Percentiles rank a stretch among this genome's conserved stretches.
phyloP scores from a whole-genome alignment of 2,113 vertebrate genomes.

The Eudyptes chrysolophus region DNA sequence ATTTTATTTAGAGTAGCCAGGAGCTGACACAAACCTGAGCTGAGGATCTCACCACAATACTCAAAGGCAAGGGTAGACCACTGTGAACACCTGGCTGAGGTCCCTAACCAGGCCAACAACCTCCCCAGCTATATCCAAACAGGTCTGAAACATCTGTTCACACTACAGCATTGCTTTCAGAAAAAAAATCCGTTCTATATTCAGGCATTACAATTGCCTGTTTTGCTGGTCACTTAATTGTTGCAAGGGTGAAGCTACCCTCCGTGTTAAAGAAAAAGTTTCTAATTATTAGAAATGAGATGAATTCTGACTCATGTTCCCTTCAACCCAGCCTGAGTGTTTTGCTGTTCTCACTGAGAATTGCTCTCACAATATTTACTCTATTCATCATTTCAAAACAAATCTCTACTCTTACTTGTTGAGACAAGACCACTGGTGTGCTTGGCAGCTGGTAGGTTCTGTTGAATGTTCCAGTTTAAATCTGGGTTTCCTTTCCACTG shows the following conservation, averaged over 20 bases:
- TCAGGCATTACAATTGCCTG: neutral
- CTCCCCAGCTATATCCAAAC: neutral
- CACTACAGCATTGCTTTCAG: neutral
- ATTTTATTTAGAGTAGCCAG: neutral
- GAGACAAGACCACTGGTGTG: conserved; percentile 33
- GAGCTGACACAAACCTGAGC: neutral
- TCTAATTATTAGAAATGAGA: neutral
- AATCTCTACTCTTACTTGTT: conserved; percentile 14
- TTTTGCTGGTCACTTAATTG: neutral
- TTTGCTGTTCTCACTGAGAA: conserved; percentile 15
- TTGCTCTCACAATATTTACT: conserved; percentile 37
- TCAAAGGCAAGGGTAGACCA: neutral
- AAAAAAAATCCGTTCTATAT: neutral
- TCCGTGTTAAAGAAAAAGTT: neutral
- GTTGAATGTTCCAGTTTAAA: conserved; percentile 39
- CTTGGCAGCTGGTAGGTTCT: conserved; percentile 8
- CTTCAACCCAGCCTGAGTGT: neutral
- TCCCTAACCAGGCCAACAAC: neutral
- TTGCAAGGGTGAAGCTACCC: neutral
- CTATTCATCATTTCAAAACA: conserved; percentile 22
- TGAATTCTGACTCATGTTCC: neutral
- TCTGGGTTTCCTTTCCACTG: conserved; percentile 15
- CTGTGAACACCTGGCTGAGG: neutral
- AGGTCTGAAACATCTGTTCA: neutral
- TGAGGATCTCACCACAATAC: neutral